Percentiles rank a stretch among this genome's conserved stretches.
phyloP scores from a whole-genome alignment of 2,888 invertebrate species.

The Trissoscelio sp. region DNA sequence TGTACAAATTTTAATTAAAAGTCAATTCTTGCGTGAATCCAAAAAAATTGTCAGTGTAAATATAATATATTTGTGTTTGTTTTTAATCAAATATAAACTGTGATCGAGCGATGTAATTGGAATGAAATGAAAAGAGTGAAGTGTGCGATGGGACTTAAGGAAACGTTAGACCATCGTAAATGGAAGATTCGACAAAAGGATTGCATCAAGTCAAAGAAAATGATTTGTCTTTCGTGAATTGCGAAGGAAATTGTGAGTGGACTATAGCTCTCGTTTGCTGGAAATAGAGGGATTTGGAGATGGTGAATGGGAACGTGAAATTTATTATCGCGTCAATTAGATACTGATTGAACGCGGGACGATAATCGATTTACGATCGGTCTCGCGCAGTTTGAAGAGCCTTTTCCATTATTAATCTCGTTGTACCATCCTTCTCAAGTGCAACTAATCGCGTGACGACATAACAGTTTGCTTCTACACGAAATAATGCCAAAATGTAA shows the following conservation, averaged over 20 bases:
- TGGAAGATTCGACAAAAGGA: slow-evolving; percentile 43
- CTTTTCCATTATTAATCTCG: slow-evolving; percentile 67
- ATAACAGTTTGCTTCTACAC: slow-evolving; percentile 55
- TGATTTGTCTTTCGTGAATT: slow-evolving; percentile 59
- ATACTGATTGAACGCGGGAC: slow-evolving; percentile 79
- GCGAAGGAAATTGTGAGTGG: slow-evolving; percentile 59
- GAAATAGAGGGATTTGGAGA: slow-evolving; percentile 64
- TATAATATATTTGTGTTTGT: background rate
- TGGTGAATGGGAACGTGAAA: slow-evolving; percentile 71
- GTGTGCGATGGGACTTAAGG: background rate
- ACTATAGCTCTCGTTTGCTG: slow-evolving; percentile 45
- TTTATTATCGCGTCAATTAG: slow-evolving; percentile 80
- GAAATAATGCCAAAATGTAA: slow-evolving; percentile 62
- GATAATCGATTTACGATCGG: slow-evolving; percentile 78
- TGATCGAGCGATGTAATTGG: background rate
- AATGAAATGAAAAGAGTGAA: slow-evolving; percentile 18
- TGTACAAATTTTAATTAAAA: too few relatives aligned
- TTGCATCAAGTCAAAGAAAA: slow-evolving; percentile 42
- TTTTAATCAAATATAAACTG: slow-evolving; percentile 9
- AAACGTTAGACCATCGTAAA: slow-evolving; percentile 31
- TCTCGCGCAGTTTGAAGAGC: slow-evolving; percentile 69
- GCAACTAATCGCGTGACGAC: slow-evolving; percentile 61
- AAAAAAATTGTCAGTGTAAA: too few relatives aligned
- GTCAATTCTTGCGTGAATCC: too few relatives aligned
- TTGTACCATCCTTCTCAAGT: slow-evolving; percentile 47